Percentiles rank a stretch among this genome's conserved stretches.
Evolutionary conservation across 2,888 invertebrate species (phyloP).

Genomic region (Oscheius sp.): DNA sequence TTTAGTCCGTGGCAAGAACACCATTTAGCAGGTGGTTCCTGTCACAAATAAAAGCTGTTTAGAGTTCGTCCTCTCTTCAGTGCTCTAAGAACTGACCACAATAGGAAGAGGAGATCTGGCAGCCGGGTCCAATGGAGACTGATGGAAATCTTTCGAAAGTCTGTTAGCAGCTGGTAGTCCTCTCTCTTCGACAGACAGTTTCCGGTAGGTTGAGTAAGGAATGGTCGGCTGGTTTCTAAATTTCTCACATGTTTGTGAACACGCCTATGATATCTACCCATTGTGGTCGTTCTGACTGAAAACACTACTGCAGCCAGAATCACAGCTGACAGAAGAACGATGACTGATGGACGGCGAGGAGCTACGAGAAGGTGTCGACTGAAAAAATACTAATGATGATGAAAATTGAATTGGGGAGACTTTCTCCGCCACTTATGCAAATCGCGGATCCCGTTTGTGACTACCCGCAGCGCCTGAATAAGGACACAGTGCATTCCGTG

Average conservation of each 20-base stretch:
- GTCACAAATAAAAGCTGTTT: too few relatives aligned
- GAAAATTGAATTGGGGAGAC: neutral
- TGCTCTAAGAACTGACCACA: slow-evolving; percentile 17
- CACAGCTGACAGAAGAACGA: slow-evolving; percentile 39
- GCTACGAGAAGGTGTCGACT: slow-evolving; percentile 33
- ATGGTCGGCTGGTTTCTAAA: slow-evolving; percentile 42
- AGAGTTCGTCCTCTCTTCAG: too few relatives aligned
- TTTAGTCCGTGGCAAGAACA: too few relatives aligned
- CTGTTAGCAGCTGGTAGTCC: slow-evolving; percentile 21
- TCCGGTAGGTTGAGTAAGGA: slow-evolving; percentile 53
- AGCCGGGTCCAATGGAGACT: slow-evolving; percentile 32
- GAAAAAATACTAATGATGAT: slow-evolving; percentile 2
- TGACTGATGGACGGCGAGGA: slow-evolving; percentile 38
- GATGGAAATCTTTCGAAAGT: slow-evolving; percentile 29
- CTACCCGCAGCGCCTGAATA: slow-evolving; percentile 27
- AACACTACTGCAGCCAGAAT: slow-evolving; percentile 36
- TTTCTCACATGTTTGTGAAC: neutral
- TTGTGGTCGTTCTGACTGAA: slow-evolving; percentile 31
- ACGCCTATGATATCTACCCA: neutral
- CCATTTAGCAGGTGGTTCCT: too few relatives aligned
- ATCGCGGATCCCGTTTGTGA: slow-evolving; percentile 24
- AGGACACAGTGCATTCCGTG: slow-evolving; percentile 17
- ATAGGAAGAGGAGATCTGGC: slow-evolving; percentile 34
- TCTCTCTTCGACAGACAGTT: slow-evolving; percentile 47
- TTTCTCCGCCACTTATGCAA: slow-evolving; percentile 12